A percentile compares a stretch with the other conserved stretches of the same genome.
phyloP scores from a whole-genome alignment of 2,113 vertebrate genomes.

The Oreochromis tanganicae region DNA sequence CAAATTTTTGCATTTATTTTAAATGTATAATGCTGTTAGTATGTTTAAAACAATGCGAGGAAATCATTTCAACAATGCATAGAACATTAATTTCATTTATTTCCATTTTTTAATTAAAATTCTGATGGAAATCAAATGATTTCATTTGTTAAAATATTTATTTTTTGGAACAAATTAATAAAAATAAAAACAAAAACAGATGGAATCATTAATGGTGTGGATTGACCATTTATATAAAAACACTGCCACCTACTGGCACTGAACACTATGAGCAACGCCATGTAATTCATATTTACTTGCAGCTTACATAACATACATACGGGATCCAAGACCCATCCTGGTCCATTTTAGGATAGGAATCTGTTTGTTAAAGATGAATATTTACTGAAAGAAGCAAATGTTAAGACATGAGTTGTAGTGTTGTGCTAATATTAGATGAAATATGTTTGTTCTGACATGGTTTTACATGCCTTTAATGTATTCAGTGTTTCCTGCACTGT shows the following conservation, averaged over 20 bases:
- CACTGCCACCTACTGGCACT: slow-evolving; percentile 43
- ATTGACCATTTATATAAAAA: slow-evolving; percentile 1
- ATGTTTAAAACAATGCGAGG: background rate
- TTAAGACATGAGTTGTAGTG: background rate
- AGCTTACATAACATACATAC: background rate
- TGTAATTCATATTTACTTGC: background rate
- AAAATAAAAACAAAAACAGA: background rate
- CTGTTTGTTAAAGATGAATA: background rate
- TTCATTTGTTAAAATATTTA: background rate
- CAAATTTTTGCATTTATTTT: background rate
- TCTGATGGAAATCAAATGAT: background rate
- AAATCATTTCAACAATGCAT: background rate
- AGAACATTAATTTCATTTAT: background rate
- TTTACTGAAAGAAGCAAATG: background rate
- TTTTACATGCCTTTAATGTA: background rate
- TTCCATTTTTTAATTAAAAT: fast-evolving
- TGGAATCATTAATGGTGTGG: background rate
- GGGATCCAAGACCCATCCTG: background rate
- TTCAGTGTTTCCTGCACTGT: background rate
- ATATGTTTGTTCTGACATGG: background rate
- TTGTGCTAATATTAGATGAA: slow-evolving; percentile 21
- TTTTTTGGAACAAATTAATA: background rate
- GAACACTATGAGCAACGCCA: background rate
- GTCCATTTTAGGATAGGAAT: background rate
- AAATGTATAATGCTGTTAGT: background rate